phyloP scores from a whole-genome alignment of 1,140 invertebrate genomes.

The Drosophila nigromelanica region DNA sequence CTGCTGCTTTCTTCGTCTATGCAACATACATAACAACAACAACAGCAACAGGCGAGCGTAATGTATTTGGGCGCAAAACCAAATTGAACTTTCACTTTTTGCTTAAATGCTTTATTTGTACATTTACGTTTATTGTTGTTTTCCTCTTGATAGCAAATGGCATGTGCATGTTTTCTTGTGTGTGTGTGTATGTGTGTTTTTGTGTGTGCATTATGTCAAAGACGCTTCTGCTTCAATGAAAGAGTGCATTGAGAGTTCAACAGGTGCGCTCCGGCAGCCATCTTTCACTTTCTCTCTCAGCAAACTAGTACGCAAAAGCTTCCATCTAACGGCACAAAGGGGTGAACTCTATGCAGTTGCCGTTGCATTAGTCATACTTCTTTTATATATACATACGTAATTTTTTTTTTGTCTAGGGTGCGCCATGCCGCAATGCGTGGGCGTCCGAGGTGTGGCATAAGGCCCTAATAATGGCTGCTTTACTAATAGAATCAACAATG shows the following conservation, averaged over 20 bases:
- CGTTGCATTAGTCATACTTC: constrained; percentile 47
- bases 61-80: constrained; percentile 51
- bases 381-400: background rate
- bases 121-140: constrained; percentile 52
- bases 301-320: constrained; percentile 15
- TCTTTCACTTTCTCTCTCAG: constrained; percentile 46
- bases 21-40: constrained; percentile 42
- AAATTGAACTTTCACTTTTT: constrained; percentile 81
- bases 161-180: constrained; percentile 6
- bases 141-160: constrained; percentile 41
- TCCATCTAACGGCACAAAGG: constrained; percentile 10
- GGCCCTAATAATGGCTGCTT: constrained; percentile 32
- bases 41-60: constrained; percentile 18
- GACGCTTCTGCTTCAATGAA: constrained; percentile 23
- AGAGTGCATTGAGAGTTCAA: constrained; percentile 44
- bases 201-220: constrained; percentile 37
- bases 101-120: constrained; percentile 59
- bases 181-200: background rate
- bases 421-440: constrained; percentile 35
- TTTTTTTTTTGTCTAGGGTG: constrained; percentile 20
- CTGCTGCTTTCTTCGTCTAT: constrained; percentile 59
- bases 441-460: constrained; percentile 33
- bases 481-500: constrained; percentile 70
- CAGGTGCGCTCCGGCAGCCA: constrained; percentile 42
- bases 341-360: constrained; percentile 4